Conservation (phyloP, 1,140 invertebrate genomes). For the Tetragnatha versicolor region DNA sequence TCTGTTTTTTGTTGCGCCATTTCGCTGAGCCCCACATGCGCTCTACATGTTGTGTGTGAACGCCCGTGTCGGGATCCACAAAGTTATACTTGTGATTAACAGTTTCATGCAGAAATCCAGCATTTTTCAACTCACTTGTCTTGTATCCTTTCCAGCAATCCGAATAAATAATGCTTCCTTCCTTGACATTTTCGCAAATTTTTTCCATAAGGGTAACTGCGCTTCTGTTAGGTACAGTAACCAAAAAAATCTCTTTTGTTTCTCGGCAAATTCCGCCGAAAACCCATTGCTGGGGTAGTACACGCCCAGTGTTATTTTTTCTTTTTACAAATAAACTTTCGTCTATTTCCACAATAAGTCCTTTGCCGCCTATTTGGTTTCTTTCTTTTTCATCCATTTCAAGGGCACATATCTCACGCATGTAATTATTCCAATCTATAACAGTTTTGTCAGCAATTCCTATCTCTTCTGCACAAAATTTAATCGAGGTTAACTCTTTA, state of each 20-base stretch:
- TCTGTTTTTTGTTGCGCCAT: constrained; percentile 25
- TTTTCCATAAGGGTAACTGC: not conserved
- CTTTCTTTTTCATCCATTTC: not conserved
- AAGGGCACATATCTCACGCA: too few species aligned
- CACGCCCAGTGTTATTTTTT: constrained; percentile 35
- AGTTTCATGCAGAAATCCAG: too few species aligned
- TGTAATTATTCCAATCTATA: too few species aligned
- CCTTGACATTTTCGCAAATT: constrained; percentile 8
- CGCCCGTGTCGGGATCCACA: too few species aligned
- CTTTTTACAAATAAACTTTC: constrained; percentile 40
- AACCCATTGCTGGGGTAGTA: constrained; percentile 48
- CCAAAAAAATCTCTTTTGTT: constrained; percentile 41
- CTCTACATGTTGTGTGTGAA: constrained; percentile 27
- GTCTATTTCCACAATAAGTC: not conserved
- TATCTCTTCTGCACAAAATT: too few species aligned
- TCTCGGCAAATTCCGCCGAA: constrained; percentile 48
- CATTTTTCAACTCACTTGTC: not conserved
- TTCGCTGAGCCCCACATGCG: constrained; percentile 31
- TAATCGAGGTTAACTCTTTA: too few species aligned
- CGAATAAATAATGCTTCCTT: constrained; percentile 24
- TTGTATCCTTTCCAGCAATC: constrained; percentile 32
- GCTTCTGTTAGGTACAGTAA: constrained; percentile 33
- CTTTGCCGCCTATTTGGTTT: not conserved
- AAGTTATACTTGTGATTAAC: too few species aligned
- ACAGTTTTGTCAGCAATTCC: too few species aligned